phyloP scores from a whole-genome alignment of 2,888 invertebrate species.

The Drepanosiphum platanoidis region DNA sequence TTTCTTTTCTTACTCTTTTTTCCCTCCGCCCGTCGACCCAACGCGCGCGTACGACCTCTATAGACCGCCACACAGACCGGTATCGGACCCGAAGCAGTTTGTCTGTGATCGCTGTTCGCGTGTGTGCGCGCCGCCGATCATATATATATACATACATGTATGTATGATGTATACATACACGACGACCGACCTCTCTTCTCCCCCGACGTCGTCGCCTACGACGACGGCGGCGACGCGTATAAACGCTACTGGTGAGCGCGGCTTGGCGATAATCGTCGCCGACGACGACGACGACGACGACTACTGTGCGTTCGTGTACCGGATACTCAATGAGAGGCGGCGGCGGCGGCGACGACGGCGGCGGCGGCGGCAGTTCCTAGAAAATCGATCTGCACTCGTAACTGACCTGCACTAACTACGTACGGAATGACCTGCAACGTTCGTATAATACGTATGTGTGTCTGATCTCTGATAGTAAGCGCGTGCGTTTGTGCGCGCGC shows the following conservation, averaged over 20 bases:
- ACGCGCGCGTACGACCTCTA: conserved; percentile 14
- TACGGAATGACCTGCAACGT: conserved; percentile 26
- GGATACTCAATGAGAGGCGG: conserved; percentile 56
- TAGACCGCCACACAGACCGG: conserved; percentile 47
- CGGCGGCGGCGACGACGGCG: conserved; percentile 37
- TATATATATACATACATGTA: neutral
- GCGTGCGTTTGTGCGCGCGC: neutral
- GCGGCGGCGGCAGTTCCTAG: conserved; percentile 55
- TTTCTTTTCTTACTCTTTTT: conserved; percentile 7
- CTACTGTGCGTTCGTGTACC: conserved; percentile 42
- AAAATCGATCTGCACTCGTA: conserved; percentile 59
- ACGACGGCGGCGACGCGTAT: conserved; percentile 18
- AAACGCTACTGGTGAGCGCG: conserved; percentile 25
- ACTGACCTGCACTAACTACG: conserved; percentile 61
- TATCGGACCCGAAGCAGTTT: conserved; percentile 51
- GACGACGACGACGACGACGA: conserved; percentile 15
- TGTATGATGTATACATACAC: neutral
- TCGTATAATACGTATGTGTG: neutral
- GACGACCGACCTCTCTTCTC: neutral
- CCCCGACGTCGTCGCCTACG: conserved; percentile 20
- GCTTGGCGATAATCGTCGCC: conserved; percentile 55
- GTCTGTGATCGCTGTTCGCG: neutral
- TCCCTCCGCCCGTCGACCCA: neutral
- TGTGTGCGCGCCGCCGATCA: neutral
- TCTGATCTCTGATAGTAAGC: too few species aligned